Evolutionary conservation across 2,113 vertebrate genomes (phyloP).

Genomic region (Lampris incognitus): DNA sequence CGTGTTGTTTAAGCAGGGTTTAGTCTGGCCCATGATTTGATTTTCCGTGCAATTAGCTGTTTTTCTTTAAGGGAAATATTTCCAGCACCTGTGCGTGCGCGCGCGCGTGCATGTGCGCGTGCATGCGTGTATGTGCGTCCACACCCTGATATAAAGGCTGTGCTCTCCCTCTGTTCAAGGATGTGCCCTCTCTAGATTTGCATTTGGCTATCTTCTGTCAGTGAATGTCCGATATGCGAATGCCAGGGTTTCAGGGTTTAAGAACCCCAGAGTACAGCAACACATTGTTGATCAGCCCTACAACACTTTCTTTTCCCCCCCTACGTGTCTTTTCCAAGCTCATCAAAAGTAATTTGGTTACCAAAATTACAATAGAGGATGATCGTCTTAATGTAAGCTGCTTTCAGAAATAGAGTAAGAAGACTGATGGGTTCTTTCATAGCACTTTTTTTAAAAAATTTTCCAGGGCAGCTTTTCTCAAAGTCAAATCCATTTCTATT

Average conservation of each 20-base stretch:
- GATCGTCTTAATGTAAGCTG: constrained; percentile 28
- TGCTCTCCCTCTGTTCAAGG: constrained; percentile 31
- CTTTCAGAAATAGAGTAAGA: neutral
- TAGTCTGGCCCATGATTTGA: constrained; percentile 49
- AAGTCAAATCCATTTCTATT: constrained; percentile 23
- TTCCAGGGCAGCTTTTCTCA: constrained; percentile 22
- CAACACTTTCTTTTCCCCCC: constrained; percentile 17
- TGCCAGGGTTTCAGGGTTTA: constrained; percentile 16
- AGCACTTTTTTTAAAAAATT: neutral
- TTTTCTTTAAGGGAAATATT: constrained; percentile 7
- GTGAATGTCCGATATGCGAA: constrained; percentile 46
- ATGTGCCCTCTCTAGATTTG: constrained; percentile 34
- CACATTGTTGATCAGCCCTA: constrained; percentile 49
- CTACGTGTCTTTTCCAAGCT: constrained; percentile 29
- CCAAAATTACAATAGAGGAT: constrained; percentile 32
- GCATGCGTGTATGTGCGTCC: constrained; percentile 11
- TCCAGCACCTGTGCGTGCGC: constrained; percentile 23
- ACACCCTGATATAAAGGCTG: constrained; percentile 24
- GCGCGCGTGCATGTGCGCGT: constrained; percentile 5
- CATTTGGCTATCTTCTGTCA: constrained; percentile 47
- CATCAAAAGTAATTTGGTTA: constrained; percentile 42
- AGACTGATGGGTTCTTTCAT: constrained; percentile 4
- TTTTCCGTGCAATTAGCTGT: constrained; percentile 53
- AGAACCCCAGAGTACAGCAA: constrained; percentile 25
- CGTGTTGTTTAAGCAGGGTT: constrained; percentile 52